A percentile compares a stretch with the other conserved stretches of the same genome.
These are phyloP conservation scores for Ammospiza caudacuta DNA, from an alignment of 2,113 vertebrate genomes.

Conservation along the genomic window DNA sequence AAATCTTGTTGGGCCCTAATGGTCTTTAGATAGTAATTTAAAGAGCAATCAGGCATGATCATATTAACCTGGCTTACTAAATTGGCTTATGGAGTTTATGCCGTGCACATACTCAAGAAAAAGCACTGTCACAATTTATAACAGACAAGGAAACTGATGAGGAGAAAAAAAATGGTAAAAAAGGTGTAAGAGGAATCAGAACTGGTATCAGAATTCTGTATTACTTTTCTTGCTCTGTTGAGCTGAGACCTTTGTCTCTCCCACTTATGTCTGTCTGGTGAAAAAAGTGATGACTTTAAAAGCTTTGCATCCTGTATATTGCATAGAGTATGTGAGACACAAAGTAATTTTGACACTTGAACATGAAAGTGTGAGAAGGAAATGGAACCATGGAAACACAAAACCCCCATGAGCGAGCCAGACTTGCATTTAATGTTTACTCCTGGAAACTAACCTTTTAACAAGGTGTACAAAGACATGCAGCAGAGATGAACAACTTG, in stretches of 20 bases:
- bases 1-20: not conserved
- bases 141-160: not conserved
- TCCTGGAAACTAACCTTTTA: not conserved
- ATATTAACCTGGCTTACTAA: not conserved
- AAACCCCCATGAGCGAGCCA: not conserved
- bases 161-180: not conserved
- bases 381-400: not conserved
- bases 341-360: constrained; percentile 20
- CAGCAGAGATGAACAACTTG: not conserved
- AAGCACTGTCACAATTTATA: not conserved
- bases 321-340: not conserved
- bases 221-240: not conserved
- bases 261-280: not conserved
- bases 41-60: not conserved
- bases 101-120: not conserved
- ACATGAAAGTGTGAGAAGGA: not conserved
- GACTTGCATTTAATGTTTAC: not conserved
- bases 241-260: not conserved
- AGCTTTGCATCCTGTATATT: constrained; percentile 11
- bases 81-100: not conserved
- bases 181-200: not conserved
- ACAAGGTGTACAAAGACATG: not conserved
- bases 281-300: constrained; percentile 21
- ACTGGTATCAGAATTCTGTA: not conserved
- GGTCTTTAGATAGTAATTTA: not conserved